Base-by-base conservation (phyloP, 2,888 invertebrate genomes). In the Eristalis arbustorum region DNA sequence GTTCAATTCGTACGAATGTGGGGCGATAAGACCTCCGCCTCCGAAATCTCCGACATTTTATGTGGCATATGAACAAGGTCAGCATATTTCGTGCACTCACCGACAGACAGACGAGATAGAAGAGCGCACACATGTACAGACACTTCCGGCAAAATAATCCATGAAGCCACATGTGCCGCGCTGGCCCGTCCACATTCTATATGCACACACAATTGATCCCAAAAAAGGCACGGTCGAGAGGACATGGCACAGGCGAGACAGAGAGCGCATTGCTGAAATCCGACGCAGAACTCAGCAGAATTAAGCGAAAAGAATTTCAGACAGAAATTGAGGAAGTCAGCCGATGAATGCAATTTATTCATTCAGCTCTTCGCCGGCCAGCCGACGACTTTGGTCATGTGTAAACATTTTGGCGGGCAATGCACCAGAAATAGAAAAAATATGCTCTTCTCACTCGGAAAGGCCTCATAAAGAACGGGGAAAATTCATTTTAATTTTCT, bases 341-440 rank as follows among this genome's bases (percentile, higher is more conserved):
- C 59, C 14, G 25, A 28, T 59, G n/a, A 62, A 28, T 62, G 61
- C 61, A 72, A 31, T 3, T 31, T 31, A 61, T 22, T 6, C 57
- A 57, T 18, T 34, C 23, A 22, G 10, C 10, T 8, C 31, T 31
- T 31, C 31, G 31, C 31, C 31, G 31, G 31, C 31, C 31, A n/a
- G 4, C n/a, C 13, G n/a, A 0, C 22, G 10, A 37, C 13, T 13
- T 11, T 0, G 25, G 13, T 11, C 13, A 4, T 18, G 59, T 59
- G 59, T 59, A 59, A 25, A 25, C 59, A 34, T 79, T 64, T 67
- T 73, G 73, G 62, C 67, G 79, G 61, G 18, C 6, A 42, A 40
- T 14, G 40, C 49, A 40, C 66, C 64, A 72, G 64, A 84, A 84
- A 84, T 84, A 84, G 84, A 84, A 69, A 40, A 57, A n/a, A n/a